A percentile compares a stretch with the other conserved stretches of the same genome.
phyloP scores from a whole-genome alignment of 1,140 invertebrate genomes.

The Harlomillsia oculata region DNA sequence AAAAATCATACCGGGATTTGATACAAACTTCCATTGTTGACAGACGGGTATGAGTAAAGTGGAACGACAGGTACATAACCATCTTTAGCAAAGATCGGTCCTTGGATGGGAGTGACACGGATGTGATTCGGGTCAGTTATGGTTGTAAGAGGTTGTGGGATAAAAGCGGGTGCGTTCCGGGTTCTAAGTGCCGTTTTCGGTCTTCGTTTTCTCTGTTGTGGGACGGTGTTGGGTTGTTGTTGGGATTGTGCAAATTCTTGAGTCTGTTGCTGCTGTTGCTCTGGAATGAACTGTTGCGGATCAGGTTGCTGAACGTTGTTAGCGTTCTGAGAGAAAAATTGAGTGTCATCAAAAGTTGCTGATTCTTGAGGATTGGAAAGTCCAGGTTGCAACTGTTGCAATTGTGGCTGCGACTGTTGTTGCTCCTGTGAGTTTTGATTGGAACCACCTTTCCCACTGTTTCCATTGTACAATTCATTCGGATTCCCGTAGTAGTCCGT shows the following conservation, averaged over 20 bases:
- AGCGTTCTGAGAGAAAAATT: not conserved
- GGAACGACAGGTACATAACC: constrained; percentile 68
- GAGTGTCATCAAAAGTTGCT: not conserved
- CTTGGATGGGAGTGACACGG: constrained; percentile 65
- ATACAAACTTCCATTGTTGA: constrained; percentile 71
- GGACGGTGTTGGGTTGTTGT: not conserved
- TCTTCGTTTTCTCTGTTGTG: constrained; percentile 18
- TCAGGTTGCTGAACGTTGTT: constrained; percentile 4
- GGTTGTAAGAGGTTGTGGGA: not conserved
- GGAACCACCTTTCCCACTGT: too few species aligned
- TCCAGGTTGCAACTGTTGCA: constrained; percentile 7
- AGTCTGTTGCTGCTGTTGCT: constrained; percentile 9
- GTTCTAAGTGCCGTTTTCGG: constrained; percentile 16
- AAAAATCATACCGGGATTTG: constrained; percentile 67
- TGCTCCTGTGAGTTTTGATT: not conserved
- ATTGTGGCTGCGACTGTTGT: not conserved
- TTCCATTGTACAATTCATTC: not conserved
- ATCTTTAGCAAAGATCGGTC: constrained; percentile 67
- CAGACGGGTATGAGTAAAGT: constrained; percentile 66
- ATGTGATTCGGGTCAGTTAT: not conserved
- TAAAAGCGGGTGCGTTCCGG: constrained; percentile 4
- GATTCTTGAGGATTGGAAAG: not conserved
- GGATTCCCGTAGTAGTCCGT: constrained; percentile 24
- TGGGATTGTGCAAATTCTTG: not conserved
- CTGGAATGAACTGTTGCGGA: not conserved